Percentiles rank a stretch among this genome's conserved stretches.
Evolutionary conservation across 2,888 invertebrate species (phyloP).

Genomic region (Phrixothrix hirtus): DNA sequence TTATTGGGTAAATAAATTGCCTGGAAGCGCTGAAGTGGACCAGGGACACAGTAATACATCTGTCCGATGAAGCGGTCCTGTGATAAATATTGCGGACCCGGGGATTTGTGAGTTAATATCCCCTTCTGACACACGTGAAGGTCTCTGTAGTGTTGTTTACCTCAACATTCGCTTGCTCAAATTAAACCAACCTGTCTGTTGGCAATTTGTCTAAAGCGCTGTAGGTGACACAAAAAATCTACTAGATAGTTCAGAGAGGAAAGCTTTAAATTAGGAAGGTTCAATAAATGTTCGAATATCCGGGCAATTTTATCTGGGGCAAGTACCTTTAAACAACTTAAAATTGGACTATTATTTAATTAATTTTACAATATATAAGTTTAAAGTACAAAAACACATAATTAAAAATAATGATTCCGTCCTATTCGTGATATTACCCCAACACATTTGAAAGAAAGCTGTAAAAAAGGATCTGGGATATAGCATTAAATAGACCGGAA

Average conservation of each 20-base stretch:
- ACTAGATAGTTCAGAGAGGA: not conserved
- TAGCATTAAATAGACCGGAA: no score
- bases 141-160: conserved; percentile 32
- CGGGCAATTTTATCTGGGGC: no score
- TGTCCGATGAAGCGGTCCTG: conserved; percentile 30
- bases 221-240: conserved; percentile 19
- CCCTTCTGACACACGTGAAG: conserved; percentile 30
- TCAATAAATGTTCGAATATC: conserved; percentile 10
- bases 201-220: conserved; percentile 27
- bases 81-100: conserved; percentile 32
- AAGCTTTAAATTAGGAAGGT: conserved; percentile 19
- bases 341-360: no score
- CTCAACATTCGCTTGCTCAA: conserved; percentile 29
- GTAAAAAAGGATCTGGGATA: no score
- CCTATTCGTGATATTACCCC: not conserved
- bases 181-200: conserved; percentile 31
- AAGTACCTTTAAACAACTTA: no score
- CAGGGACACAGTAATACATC: conserved; percentile 30
- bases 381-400: not conserved
- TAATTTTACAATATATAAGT: no score
- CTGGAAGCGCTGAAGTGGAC: conserved; percentile 30
- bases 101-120: conserved; percentile 34
- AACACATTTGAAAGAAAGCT: no score
- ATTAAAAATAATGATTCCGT: not conserved
- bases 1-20: conserved; percentile 27